Evolutionary conservation across 2,797 vertebrate species (phyloP), one percentile per base, ranked within the genome.

Genomic region (Vipera latastei): DNA sequence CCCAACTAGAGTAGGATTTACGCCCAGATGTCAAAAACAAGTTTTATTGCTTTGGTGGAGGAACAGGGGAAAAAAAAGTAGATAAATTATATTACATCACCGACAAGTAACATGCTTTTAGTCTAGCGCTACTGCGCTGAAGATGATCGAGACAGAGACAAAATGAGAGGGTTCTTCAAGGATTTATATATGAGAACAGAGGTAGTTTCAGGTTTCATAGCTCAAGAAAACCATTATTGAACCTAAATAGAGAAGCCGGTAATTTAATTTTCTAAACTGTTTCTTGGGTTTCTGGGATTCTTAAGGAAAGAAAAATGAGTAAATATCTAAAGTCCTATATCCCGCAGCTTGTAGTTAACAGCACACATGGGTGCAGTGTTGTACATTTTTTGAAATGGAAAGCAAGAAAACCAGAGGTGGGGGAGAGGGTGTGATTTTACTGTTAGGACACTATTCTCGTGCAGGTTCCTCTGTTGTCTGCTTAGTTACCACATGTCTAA

Each of bases 41-140:
- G n/a, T 6, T 0, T 3, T 93, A 44, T 25, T 59, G n/a, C 83
- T 55, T 93, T 63, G 92, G 11, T 2, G 18, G 90, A 44, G n/a
- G 51, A 92, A 56, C 56, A 7, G 89, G n/a, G n/a, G 38, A 38
- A 38, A 51, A 88, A 86, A 92, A 83, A 32, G 2, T 22, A 16
- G 8, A 16, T 48, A 22, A 93, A 90, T 51, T 16, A 1, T 85
- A 88, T 63, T 0, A 48, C 86, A 26, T n/a, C 86, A 4, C 11
- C 94, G 61, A 73, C 93, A 2, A 38, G 56, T 56, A 51, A 57
- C 83, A 90, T 56, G 63, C 89, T 90, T 88, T 92, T 92, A 92
- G 89, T 22, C 26, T 88, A 90, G 63, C 20, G 28, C 32, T 90
- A 85, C 65, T 55, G 51, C 2, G 1, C 86, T 65, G 85, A 6